Percentiles rank a stretch among this genome's conserved stretches.
phyloP scores from a whole-genome alignment of 2,888 invertebrate species.

The Microctonus brassicae region DNA sequence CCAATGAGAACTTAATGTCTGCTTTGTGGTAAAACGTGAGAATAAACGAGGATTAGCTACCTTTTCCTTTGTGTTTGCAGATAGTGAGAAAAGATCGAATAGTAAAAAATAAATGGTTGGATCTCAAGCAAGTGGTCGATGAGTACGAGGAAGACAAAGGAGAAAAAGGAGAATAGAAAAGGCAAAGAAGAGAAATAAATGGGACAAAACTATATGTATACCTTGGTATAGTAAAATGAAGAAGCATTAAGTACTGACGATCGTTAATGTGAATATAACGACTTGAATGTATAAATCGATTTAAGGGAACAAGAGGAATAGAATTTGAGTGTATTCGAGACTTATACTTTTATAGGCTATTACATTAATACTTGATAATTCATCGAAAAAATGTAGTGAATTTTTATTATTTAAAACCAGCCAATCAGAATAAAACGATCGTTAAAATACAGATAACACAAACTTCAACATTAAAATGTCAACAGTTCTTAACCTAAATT shows the following conservation, averaged over 20 bases:
- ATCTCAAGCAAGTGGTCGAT: not conserved
- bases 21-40: not conserved
- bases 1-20: not conserved
- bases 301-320: not conserved
- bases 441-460: not conserved
- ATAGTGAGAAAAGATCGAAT: not conserved
- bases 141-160: not conserved
- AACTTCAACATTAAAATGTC: not conserved
- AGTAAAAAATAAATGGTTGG: not conserved
- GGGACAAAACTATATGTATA: not conserved
- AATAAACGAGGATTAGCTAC: not conserved
- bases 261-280: slow-evolving; percentile 44
- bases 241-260: slow-evolving; percentile 19
- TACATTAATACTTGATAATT: not conserved
- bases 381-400: not conserved
- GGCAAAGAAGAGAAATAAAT: slow-evolving; percentile 3
- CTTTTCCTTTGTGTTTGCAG: not conserved
- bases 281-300: slow-evolving; percentile 24
- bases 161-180: not conserved
- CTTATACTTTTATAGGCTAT: not conserved
- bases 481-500: slow-evolving; percentile 13
- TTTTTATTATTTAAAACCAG: not conserved
- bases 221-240: slow-evolving; percentile 14
- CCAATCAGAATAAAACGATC: not conserved
- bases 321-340: not conserved